These are phyloP conservation scores for Esperia sulphurella DNA, from an alignment of 2,888 invertebrate genomes.

Conservation along the genomic window DNA sequence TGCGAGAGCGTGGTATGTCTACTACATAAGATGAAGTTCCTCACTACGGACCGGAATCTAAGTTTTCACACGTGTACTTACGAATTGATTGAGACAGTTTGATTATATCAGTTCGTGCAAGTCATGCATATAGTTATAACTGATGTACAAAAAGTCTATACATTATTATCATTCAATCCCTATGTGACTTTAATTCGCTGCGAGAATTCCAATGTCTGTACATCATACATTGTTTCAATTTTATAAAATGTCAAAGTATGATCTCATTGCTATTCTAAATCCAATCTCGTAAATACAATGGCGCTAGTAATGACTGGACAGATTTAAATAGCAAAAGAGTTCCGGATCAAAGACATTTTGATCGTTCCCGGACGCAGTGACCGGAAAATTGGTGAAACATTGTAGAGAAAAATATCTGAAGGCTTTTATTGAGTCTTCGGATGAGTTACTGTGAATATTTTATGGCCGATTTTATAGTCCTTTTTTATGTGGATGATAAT, in stretches of 20 bases:
- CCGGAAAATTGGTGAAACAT: constrained; percentile 16
- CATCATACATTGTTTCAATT: constrained; percentile 8
- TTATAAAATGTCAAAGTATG: constrained; percentile 26
- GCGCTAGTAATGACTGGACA: constrained; percentile 16
- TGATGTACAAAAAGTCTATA: too few relatives aligned
- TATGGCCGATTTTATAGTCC: background rate
- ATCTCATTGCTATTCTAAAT: constrained; percentile 25
- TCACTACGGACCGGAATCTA: too few relatives aligned
- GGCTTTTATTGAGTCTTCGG: background rate
- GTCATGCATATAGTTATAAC: too few relatives aligned
- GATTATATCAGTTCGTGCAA: too few relatives aligned
- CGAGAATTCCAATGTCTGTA: too few relatives aligned
- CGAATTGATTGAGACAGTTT: too few relatives aligned
- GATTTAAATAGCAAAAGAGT: constrained; percentile 12
- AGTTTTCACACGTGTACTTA: too few relatives aligned
- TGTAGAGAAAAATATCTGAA: constrained; percentile 1
- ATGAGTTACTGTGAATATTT: background rate
- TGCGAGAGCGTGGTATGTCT: too few relatives aligned
- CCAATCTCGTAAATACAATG: constrained; percentile 18
- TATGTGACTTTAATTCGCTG: too few relatives aligned
- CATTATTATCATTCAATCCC: too few relatives aligned
- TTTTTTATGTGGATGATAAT: background rate
- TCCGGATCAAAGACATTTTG: constrained; percentile 19
- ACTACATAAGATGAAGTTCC: too few relatives aligned
- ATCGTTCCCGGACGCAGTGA: constrained; percentile 4